Evolutionary conservation across 2,113 vertebrate species (phyloP).

Genomic region (Platanista minor): DNA sequence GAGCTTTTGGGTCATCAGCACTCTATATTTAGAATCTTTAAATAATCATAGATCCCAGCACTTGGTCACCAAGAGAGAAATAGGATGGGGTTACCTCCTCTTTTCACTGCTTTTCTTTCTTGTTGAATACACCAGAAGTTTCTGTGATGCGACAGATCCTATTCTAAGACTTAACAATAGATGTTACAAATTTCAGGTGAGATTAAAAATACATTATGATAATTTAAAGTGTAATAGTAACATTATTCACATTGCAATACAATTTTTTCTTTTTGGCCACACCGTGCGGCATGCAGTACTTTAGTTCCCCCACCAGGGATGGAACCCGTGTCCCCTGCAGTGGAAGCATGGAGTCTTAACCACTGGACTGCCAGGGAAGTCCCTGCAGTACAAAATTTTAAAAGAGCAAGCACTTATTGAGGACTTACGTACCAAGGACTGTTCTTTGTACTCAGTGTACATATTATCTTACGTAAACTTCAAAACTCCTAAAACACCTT

Average conservation of each 20-base stretch:
- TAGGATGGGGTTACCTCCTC: conserved; percentile 25
- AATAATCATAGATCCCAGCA: conserved; percentile 30
- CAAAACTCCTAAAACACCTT: background rate
- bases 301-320: too few relatives aligned
- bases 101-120: background rate
- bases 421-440: background rate
- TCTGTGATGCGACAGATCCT: background rate
- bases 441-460: background rate
- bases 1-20: conserved; percentile 56
- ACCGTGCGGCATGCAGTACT: too few relatives aligned
- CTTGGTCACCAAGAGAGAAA: conserved; percentile 43
- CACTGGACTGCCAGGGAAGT: too few relatives aligned
- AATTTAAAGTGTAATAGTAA: background rate
- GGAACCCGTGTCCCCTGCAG: too few relatives aligned
- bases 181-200: background rate
- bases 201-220: background rate
- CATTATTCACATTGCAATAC: background rate
- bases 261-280: background rate
- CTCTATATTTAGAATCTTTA: conserved; percentile 64
- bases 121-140: background rate
- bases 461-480: background rate
- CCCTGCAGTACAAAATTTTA: background rate
- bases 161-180: background rate
- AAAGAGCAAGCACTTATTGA: background rate
- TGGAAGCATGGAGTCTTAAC: too few relatives aligned